Evolutionary conservation across 2,888 invertebrate species (phyloP), one percentile per base, ranked within the genome.

Genomic region (Mystacides longicornis): DNA sequence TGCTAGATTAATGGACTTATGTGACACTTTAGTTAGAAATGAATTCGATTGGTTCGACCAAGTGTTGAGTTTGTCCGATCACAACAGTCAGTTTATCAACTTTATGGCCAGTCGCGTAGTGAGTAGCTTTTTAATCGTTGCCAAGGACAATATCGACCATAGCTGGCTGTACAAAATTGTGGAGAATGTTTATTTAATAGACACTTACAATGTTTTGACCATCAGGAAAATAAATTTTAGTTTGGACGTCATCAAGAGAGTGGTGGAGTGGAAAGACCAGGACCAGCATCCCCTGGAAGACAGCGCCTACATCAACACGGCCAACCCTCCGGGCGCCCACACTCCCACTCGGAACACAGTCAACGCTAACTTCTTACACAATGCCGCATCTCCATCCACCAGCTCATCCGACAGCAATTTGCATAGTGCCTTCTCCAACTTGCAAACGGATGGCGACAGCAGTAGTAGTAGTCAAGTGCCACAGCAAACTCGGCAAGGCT

Each of bases 181-280:
- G 0, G 85, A 86, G 65, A 87, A 86, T 66, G 75, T 89, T 56
- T 83, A 83, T 62, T 73, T 80, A 51, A 80, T 80, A 67, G 81
- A 83, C 67, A 81, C 81, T 64, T 78, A 81, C 49, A 83, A 85
- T 68, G 81, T 81, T 66, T 74, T 78, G 52, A 81, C 83, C 54
- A 81, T 87, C 53, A 82, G 82, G 66, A 88, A 89, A 69, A 87
- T 91, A 69, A 84, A 88, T 65, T 91, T 91, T 69, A 87, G 88
- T 61, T 73, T 93, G 64, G 91, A 92, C 67, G 82, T 93, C 47
- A 86, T 93, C 51, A 89, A 89, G 67, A 81, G 89, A 63, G 88
- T 93, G 65, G 87, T 93, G 0, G 92, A 93, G 67, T 92, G 91
- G 86, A 92, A 89, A 66, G 91, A 93, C 70, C 74, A 86, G 23